phyloP scores from a whole-genome alignment of 2,113 vertebrate species.

The Neodon shergylaensis region DNA sequence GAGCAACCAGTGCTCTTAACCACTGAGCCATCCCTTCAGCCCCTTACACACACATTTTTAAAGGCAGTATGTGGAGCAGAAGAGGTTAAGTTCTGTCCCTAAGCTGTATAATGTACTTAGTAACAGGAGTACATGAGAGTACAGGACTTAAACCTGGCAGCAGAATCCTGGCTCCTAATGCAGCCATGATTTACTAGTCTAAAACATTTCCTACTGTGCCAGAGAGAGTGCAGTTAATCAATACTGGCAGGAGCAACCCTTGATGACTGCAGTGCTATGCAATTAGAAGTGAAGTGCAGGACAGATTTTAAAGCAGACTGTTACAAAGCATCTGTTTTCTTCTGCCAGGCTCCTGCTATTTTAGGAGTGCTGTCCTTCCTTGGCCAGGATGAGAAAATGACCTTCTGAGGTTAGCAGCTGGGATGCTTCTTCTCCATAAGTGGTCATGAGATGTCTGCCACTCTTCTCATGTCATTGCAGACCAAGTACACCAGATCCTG shows the following conservation, averaged over 20 bases:
- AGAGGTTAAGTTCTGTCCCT: slow-evolving; percentile 11
- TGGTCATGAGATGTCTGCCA: slow-evolving; percentile 48
- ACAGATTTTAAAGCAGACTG: slow-evolving; percentile 49
- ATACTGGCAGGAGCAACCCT: not conserved
- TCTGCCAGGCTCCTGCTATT: slow-evolving; percentile 67
- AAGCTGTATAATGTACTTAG: not conserved
- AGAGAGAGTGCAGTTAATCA: slow-evolving; percentile 55
- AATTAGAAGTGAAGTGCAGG: slow-evolving; percentile 54
- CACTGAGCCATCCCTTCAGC: not conserved
- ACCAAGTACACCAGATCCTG: slow-evolving; percentile 43
- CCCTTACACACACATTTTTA: not conserved
- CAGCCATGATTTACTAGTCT: slow-evolving; percentile 3
- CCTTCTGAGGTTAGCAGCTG: slow-evolving; percentile 75
- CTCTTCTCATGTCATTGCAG: slow-evolving; percentile 43
- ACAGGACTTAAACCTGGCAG: slow-evolving; percentile 16
- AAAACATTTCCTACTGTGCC: slow-evolving; percentile 33
- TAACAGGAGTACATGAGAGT: not conserved
- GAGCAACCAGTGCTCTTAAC: not conserved
- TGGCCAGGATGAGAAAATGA: slow-evolving; percentile 73
- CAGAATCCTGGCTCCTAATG: slow-evolving; percentile 27
- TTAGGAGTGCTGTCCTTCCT: slow-evolving; percentile 63
- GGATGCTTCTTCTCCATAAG: slow-evolving; percentile 39
- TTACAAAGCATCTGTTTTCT: slow-evolving; percentile 58
- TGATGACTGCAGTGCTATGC: not conserved
- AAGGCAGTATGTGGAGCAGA: not conserved